These are phyloP conservation scores for Plectrocnemia conspersa DNA, from an alignment of 1,140 invertebrate genomes.

Conservation along the genomic window DNA sequence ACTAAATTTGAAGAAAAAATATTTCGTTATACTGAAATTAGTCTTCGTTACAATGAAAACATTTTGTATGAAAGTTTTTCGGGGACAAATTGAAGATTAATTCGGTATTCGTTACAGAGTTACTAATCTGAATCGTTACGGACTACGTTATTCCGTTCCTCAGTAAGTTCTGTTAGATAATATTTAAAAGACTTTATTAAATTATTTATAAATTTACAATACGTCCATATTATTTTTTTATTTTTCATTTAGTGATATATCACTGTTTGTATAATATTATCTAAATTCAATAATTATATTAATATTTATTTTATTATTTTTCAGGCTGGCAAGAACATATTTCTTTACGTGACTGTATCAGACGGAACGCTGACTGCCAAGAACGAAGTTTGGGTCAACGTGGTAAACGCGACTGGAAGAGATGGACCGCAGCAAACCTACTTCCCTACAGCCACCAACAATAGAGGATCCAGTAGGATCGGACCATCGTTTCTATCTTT, in stretches of 20 bases:
- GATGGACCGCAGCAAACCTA: constrained; percentile 4
- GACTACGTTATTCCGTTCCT: too few species aligned
- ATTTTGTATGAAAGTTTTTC: too few species aligned
- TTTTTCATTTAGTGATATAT: neutral
- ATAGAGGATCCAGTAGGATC: constrained; percentile 33
- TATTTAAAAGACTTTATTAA: too few species aligned
- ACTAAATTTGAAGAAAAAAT: too few species aligned
- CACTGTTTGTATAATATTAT: neutral
- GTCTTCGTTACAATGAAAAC: too few species aligned
- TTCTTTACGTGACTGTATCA: constrained; percentile 65
- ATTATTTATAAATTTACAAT: neutral
- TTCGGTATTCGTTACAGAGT: too few species aligned
- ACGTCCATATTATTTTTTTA: neutral
- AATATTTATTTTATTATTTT: constrained; percentile 32
- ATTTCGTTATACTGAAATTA: too few species aligned
- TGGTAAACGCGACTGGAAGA: constrained; percentile 43
- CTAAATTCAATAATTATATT: neutral
- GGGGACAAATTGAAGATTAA: too few species aligned
- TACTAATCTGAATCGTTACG: too few species aligned
- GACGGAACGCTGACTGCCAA: constrained; percentile 64
- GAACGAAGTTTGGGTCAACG: constrained; percentile 66
- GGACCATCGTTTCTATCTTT: constrained; percentile 40
- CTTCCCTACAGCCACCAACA: constrained; percentile 36
- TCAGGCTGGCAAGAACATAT: constrained; percentile 64
- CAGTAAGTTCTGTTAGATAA: too few species aligned